Evolutionary conservation across 2,888 invertebrate genomes (phyloP).

Genomic region (Cyclophora albipunctata): DNA sequence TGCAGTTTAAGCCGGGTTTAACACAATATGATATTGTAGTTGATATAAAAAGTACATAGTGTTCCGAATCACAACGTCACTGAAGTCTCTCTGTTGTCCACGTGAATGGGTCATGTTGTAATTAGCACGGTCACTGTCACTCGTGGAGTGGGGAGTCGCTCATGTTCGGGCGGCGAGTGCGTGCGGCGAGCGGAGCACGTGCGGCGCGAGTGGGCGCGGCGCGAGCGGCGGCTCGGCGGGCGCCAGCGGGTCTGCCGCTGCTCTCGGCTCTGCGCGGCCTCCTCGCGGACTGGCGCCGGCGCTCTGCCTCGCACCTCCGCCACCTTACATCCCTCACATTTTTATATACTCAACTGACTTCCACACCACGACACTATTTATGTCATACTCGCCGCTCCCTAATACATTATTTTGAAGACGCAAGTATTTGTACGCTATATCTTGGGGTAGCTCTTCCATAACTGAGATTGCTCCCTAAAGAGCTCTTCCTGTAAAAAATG

Average conservation of each 20-base stretch:
- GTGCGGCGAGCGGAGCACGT: conserved; percentile 20
- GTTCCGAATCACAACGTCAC: conserved; percentile 41
- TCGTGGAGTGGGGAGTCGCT: conserved; percentile 40
- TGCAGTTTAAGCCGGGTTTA: conserved; percentile 53
- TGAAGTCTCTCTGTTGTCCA: conserved; percentile 32
- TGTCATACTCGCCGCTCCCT: conserved; percentile 68
- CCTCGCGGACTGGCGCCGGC: conserved; percentile 64
- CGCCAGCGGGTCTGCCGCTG: conserved; percentile 62
- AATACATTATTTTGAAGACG: conserved; percentile 67
- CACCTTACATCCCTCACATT: conserved; percentile 57
- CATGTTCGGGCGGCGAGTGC: conserved; percentile 37
- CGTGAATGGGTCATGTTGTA: conserved; percentile 49
- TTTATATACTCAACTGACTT: conserved; percentile 74
- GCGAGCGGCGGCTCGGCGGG: conserved; percentile 44
- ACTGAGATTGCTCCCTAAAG: conserved; percentile 47
- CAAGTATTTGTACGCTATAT: conserved; percentile 59
- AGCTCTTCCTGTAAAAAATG: conserved; percentile 35
- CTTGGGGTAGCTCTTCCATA: conserved; percentile 37
- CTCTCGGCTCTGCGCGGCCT: conserved; percentile 38
- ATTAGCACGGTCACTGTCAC: conserved; percentile 48
- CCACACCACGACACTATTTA: conserved; percentile 68
- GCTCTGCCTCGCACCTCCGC: conserved; percentile 44
- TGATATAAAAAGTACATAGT: conserved; percentile 41
- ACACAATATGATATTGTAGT: conserved; percentile 47
- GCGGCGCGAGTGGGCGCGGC: conserved; percentile 18